These are phyloP conservation scores for Gila orcuttii DNA, from an alignment of 2,113 vertebrate species.

Conservation along the genomic window DNA sequence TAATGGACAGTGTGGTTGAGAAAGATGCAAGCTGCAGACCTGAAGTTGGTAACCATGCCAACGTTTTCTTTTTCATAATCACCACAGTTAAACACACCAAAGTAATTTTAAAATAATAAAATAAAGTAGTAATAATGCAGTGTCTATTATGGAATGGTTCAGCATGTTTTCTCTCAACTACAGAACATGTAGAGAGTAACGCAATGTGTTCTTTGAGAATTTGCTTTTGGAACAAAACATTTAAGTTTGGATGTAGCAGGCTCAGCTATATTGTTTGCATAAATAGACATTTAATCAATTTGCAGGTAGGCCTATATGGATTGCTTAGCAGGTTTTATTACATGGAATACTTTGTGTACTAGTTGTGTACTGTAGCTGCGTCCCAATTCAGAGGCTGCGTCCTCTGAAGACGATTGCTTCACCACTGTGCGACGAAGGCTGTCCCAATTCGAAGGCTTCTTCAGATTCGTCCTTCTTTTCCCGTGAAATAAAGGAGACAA, in stretches of 20 bases:
- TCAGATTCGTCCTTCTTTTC: too few species aligned
- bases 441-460: too few species aligned
- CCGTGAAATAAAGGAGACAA: too few species aligned
- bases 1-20: not conserved
- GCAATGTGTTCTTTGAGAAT: not conserved
- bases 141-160: not conserved
- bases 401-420: too few species aligned
- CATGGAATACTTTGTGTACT: not conserved
- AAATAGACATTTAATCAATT: not conserved
- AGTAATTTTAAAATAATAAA: not conserved
- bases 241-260: not conserved
- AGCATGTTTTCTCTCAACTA: not conserved
- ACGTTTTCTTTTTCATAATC: slow-evolving; percentile 27
- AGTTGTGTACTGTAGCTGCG: too few species aligned
- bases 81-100: slow-evolving; percentile 18
- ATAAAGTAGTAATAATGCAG: not conserved
- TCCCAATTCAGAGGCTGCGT: too few species aligned
- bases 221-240: not conserved
- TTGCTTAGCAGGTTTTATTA: not conserved
- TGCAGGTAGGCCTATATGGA: not conserved
- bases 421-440: too few species aligned
- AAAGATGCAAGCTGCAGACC: slow-evolving; percentile 28
- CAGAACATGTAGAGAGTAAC: not conserved
- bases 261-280: not conserved
- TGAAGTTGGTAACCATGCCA: slow-evolving; percentile 39